These are phyloP conservation scores for Myotis findleyi DNA, from an alignment of 2,797 vertebrate species.

Conservation along the genomic window DNA sequence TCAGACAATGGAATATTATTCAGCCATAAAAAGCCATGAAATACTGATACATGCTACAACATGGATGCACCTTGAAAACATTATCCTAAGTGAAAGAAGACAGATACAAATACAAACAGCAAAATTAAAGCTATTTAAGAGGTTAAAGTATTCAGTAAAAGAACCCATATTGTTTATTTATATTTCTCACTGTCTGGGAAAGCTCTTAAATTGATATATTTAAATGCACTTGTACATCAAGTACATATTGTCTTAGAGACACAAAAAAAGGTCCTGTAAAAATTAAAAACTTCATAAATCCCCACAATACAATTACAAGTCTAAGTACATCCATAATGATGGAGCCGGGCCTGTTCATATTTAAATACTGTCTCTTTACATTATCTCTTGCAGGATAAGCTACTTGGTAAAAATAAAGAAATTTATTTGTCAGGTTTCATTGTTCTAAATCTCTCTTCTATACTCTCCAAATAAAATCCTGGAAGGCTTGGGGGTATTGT, in stretches of 20 bases:
- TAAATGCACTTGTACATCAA: slow-evolving; percentile 10
- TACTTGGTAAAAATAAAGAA: slow-evolving; percentile 37
- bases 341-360: not conserved
- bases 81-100: not conserved
- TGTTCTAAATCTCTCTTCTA: slow-evolving; percentile 35
- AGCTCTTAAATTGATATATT: slow-evolving; percentile 12
- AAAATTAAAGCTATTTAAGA: slow-evolving; percentile 43
- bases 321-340: not conserved
- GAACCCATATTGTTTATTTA: not conserved
- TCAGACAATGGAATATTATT: not conserved
- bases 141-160: slow-evolving; percentile 13
- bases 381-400: slow-evolving; percentile 23
- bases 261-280: slow-evolving; percentile 15
- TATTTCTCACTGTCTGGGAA: slow-evolving; percentile 37
- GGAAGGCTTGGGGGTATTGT: not conserved
- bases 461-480: slow-evolving; percentile 34
- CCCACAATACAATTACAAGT: not conserved
- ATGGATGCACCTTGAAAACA: not conserved
- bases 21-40: not conserved
- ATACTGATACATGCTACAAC: not conserved
- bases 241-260: not conserved
- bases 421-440: slow-evolving; percentile 17
- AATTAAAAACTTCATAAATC: slow-evolving; percentile 34
- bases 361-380: not conserved
- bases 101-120: not conserved